Base-by-base conservation (phyloP, 64 coral and sea anemone species). In the Anthopleura sola region DNA sequence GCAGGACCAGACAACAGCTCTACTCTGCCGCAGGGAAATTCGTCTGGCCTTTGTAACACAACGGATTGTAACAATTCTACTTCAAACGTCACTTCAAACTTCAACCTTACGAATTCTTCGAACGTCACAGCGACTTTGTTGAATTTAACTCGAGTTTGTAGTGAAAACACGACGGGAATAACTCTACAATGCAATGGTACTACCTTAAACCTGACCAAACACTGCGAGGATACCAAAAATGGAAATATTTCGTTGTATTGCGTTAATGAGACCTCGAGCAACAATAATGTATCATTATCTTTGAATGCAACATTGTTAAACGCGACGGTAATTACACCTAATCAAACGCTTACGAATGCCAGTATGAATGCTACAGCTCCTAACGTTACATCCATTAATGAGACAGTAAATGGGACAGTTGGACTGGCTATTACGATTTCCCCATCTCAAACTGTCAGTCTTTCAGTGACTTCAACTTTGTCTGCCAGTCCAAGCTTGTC, bases 131-230 rank as follows among this genome's bases (percentile, higher is more conserved):
- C 18, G 55, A 37, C 77, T 6, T 14, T 36, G 5, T 10, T 91
- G 11, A 86, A 91, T 86, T 86, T 86, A 75, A 91, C 89, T 17
- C 40, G 50, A n/a, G 5, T 91, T 49, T 91, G 89, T 85, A 34
- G 16, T 18, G 18, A 44, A 60, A 91, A 91, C 37, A 18, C 28
- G 34, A 69, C 89, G 15, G 57, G 33, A 57, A 21, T 20, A 26
- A 29, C 69, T 3, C 11, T 74, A 20, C 11, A 38, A 1, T 91
- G 89, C 23, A 91, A 91, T 53, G 89, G 89, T 14, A 91, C 75
- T 2, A 24, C 49, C 20, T 80, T 91, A 37, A 91, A 91, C 75
- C 47, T 91, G 17, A 91, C 89, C 10, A 36, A 86, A 55, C 53
- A 74, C 53, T 91, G 89, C 31, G 39, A 86, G 53, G 58, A 37